Evolutionary conservation across 2,797 vertebrate species (phyloP).

Genomic region (Steatocranus sp.): DNA sequence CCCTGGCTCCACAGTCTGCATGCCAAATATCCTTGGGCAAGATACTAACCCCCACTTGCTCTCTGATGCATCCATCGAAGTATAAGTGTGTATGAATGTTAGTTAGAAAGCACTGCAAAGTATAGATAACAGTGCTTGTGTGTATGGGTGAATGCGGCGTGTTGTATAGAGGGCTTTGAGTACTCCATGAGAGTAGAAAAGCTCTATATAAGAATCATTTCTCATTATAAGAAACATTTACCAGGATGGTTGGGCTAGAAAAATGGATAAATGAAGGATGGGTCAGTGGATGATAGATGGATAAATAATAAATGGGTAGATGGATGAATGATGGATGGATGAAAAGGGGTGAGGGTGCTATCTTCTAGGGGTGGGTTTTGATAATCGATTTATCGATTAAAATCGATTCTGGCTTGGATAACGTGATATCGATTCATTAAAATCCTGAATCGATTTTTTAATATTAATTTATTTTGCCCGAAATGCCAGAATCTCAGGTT

Average conservation of each 20-base stretch:
- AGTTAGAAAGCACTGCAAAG: background rate
- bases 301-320: background rate
- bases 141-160: rapidly evolving
- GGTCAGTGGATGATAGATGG: background rate
- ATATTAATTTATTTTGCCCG: background rate
- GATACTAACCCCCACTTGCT: background rate
- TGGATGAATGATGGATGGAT: background rate
- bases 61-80: background rate
- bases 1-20: background rate
- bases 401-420: background rate
- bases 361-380: background rate
- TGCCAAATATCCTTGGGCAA: background rate
- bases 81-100: background rate
- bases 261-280: background rate
- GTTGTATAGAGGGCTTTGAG: background rate
- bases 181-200: background rate
- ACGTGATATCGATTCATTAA: background rate
- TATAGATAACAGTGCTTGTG: background rate
- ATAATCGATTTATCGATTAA: background rate
- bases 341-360: background rate
- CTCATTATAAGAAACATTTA: background rate
- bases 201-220: background rate
- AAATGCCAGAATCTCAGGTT: background rate
- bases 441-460: background rate
- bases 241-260: background rate